These are phyloP conservation scores for Anas platyrhynchos DNA, from an alignment of 2,113 vertebrate genomes.

Conservation along the genomic window DNA sequence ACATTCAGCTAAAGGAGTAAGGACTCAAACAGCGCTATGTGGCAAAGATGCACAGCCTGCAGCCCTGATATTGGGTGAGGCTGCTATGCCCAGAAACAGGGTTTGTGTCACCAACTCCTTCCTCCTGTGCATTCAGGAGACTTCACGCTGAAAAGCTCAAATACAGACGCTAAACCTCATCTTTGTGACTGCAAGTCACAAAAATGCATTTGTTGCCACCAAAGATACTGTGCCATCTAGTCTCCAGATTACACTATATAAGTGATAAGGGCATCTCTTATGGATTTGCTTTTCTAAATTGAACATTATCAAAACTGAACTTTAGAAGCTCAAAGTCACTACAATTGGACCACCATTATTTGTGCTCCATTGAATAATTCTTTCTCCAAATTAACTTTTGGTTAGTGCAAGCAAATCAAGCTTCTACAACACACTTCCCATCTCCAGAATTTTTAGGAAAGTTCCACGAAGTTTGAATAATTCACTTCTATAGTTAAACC, in stretches of 20 bases:
- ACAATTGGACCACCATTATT: not conserved
- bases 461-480: not conserved
- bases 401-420: not conserved
- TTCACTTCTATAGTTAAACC: not conserved
- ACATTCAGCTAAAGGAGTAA: not conserved
- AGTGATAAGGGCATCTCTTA: not conserved
- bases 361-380: not conserved
- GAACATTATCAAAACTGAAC: not conserved
- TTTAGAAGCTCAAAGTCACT: not conserved
- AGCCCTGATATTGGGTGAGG: not conserved
- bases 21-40: rapidly evolving
- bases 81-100: not conserved
- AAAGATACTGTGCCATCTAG: not conserved
- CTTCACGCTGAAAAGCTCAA: not conserved
- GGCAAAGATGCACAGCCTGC: not conserved
- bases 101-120: not conserved
- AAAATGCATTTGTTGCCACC: not conserved
- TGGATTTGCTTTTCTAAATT: not conserved
- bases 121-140: not conserved
- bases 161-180: not conserved
- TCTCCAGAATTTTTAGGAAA: not conserved
- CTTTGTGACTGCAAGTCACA: not conserved
- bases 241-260: not conserved
- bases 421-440: not conserved
- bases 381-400: not conserved